Conservation (phyloP, 2,797 vertebrate genomes). For the Syngnathus acus region DNA sequence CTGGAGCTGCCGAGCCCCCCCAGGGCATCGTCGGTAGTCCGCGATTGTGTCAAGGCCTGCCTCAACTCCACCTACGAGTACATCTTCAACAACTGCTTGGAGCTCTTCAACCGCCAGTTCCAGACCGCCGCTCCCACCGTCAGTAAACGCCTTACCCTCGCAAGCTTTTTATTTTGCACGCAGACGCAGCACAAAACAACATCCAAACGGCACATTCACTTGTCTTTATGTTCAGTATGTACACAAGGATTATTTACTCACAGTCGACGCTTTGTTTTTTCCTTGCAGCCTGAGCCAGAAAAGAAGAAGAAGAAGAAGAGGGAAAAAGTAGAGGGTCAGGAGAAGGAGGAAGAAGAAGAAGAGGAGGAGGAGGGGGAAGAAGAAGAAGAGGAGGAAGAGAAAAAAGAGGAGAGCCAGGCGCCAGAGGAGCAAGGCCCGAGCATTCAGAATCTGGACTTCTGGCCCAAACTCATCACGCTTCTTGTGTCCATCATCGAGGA, state of each 20-base stretch:
- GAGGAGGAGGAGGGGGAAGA: slow-evolving; percentile 17
- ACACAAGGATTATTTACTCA: neutral
- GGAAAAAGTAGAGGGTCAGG: neutral
- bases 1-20: slow-evolving; percentile 91
- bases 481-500: slow-evolving; percentile 98
- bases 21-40: slow-evolving; percentile 89
- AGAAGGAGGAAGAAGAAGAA: too few species aligned
- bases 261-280: neutral
- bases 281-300: slow-evolving; percentile 43
- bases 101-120: slow-evolving; percentile 90
- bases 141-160: slow-evolving; percentile 31
- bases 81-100: slow-evolving; percentile 84
- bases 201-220: too few species aligned
- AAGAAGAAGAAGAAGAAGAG: slow-evolving; percentile 50
- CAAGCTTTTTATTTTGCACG: too few species aligned
- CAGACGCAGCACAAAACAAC: too few species aligned
- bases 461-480: slow-evolving; percentile 96
- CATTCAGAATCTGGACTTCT: slow-evolving; percentile 92
- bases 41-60: slow-evolving; percentile 82
- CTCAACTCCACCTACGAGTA: slow-evolving; percentile 85
- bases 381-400: slow-evolving; percentile 39
- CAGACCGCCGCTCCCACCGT: slow-evolving; percentile 72
- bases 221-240: too few species aligned
- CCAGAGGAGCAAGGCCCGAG: slow-evolving; percentile 88
- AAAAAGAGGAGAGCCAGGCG: slow-evolving; percentile 58